Evolutionary conservation across 2,888 invertebrate species (phyloP).

Genomic region (Chymomyza amoena): DNA sequence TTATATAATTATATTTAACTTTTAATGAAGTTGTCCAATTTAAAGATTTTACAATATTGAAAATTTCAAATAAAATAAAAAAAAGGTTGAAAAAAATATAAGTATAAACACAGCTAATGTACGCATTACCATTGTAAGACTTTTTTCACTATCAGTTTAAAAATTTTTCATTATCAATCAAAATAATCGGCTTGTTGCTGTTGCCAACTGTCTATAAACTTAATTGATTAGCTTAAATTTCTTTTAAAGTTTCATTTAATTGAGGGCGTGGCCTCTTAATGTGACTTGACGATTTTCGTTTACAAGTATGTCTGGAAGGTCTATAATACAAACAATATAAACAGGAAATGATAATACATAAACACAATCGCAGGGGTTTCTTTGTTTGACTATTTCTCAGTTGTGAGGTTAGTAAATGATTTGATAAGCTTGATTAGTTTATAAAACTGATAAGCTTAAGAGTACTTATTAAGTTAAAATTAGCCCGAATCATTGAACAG

Average conservation of each 20-base stretch:
- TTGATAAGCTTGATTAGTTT: neutral
- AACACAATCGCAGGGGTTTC: neutral
- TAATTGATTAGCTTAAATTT: neutral
- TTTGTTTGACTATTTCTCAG: neutral
- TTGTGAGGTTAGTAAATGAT: neutral
- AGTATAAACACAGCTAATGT: too few species aligned
- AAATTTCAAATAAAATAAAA: too few species aligned
- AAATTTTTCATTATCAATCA: constrained; percentile 14
- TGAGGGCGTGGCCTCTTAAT: neutral
- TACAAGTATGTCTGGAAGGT: neutral
- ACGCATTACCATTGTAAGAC: neutral
- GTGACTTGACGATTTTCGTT: neutral
- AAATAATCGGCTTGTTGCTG: neutral
- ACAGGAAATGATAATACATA: neutral
- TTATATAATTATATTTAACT: too few species aligned
- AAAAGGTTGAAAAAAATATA: too few species aligned
- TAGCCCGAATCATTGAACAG: neutral
- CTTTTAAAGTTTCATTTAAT: neutral
- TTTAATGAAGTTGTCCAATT: too few species aligned
- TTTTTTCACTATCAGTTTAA: constrained; percentile 7
- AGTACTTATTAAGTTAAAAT: neutral
- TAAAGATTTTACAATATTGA: too few species aligned
- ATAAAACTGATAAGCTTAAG: neutral
- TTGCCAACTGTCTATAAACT: neutral
- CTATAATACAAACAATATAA: neutral